phyloP scores from a whole-genome alignment of 2,113 vertebrate genomes.

The Rhodinocichla rosea region DNA sequence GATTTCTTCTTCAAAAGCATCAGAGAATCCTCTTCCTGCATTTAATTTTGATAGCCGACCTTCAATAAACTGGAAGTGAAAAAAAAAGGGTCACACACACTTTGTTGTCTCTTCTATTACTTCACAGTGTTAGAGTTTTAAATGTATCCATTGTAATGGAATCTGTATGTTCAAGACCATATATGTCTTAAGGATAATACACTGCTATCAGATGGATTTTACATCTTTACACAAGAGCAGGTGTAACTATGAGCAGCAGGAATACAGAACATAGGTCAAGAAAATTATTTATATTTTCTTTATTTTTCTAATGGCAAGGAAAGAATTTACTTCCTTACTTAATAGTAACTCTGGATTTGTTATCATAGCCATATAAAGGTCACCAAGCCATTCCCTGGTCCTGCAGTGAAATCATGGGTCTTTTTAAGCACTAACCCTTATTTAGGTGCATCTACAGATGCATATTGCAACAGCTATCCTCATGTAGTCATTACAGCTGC shows the following conservation, averaged over 20 bases:
- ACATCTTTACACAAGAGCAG: not conserved
- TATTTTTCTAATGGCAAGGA: not conserved
- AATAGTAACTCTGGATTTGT: not conserved
- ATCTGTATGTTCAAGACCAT: not conserved
- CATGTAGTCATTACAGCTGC: not conserved
- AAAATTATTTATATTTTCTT: not conserved
- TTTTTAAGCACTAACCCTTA: not conserved
- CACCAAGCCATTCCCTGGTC: not conserved
- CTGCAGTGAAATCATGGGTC: not conserved
- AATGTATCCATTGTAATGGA: not conserved
- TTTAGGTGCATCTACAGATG: not conserved
- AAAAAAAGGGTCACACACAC: constrained; percentile 3
- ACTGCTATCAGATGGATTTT: not conserved
- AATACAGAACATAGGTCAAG: not conserved
- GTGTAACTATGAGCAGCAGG: not conserved
- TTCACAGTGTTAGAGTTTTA: not conserved
- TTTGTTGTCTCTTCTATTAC: not conserved
- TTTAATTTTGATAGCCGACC: constrained; percentile 95
- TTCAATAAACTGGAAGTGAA: constrained; percentile 87
- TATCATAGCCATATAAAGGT: not conserved
- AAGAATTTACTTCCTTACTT: not conserved
- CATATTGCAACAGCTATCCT: not conserved
- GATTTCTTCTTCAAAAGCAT: constrained; percentile 97
- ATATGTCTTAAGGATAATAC: not conserved
- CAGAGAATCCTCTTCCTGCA: constrained; percentile 91